phyloP scores from a whole-genome alignment of 1,140 invertebrate species.

The Nylanderia fulva region DNA sequence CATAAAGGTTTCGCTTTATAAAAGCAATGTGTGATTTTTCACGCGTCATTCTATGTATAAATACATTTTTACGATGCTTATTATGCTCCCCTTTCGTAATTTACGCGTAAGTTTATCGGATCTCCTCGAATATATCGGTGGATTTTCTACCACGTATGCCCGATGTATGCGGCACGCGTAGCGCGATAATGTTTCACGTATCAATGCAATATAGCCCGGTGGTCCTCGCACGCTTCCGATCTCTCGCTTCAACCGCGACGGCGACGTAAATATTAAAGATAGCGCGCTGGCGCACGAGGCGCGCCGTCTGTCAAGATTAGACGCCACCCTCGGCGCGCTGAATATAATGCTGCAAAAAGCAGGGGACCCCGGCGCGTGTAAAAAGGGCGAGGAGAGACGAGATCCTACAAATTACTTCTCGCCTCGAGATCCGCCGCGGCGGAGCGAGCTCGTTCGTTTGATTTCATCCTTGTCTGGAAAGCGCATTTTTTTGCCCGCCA shows the following conservation, averaged over 20 bases:
- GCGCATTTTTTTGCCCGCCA: conserved; percentile 32
- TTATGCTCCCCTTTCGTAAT: not conserved
- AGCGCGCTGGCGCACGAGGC: conserved; percentile 20
- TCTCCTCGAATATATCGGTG: not conserved
- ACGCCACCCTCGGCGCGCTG: conserved; percentile 27
- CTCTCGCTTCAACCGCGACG: conserved; percentile 32
- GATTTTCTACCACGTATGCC: conserved; percentile 10
- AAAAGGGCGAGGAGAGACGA: conserved; percentile 43
- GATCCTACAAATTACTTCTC: conserved; percentile 60
- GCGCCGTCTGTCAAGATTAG: conserved; percentile 69
- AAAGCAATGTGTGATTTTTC: not conserved
- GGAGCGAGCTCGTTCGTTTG: conserved; percentile 15
- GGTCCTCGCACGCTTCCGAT: not conserved
- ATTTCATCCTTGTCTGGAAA: conserved; percentile 60
- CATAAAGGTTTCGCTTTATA: not conserved
- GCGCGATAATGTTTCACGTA: conserved; percentile 48
- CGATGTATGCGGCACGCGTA: conserved; percentile 10
- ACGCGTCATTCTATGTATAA: not conserved
- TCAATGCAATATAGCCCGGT: conserved; percentile 25
- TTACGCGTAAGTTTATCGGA: conserved; percentile 15
- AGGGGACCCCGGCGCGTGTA: conserved; percentile 5
- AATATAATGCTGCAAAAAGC: conserved; percentile 36
- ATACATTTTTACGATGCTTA: conserved; percentile 31
- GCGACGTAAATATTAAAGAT: conserved; percentile 70
- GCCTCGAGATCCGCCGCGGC: not conserved